Evolutionary conservation across 2,113 vertebrate genomes (phyloP), one percentile per base, ranked within the genome.

Genomic region (Gymnobelideus leadbeateri): DNA sequence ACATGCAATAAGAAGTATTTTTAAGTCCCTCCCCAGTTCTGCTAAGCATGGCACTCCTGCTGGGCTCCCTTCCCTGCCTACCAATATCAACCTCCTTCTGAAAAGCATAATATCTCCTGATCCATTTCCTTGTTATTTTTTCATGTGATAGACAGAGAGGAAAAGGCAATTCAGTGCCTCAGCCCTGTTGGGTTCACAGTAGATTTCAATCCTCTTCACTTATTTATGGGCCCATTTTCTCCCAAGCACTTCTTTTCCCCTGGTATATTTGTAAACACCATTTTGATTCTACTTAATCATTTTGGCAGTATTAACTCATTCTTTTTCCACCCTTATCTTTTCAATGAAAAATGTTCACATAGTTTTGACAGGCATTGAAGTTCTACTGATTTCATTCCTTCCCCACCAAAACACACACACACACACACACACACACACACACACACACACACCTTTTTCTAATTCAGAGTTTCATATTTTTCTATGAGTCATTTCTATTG

Each of bases 171-270:
- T 95, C 61, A 19, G 53, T 0, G 28, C 84, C 53, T 95, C 0
- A 0, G 84, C 96, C 96, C 90, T 92, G 91, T 97, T 94, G 90
- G 91, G 50, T 51, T 28, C 0, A 0, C 95, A 95, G 96, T 53
- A 95, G 96, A 97, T 97, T 97, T 96, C 96, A 95, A 91, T 96
- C 93, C 95, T n/a, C 52, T 93, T 97, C 97, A 92, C 93, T 97
- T 97, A 97, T 97, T 97, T 97, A 97, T 95, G 95, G 96, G 26
- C 94, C 89, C 92, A 23, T 97, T 97, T 97, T 94, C 89, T 28
- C 95, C 96, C 96, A 92, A 94, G 92, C 61, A 92, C 91, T 93
- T 53, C 91, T 95, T 93, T 55, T 97, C 90, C 94, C 96, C 84
- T 90, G 50, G 94, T 94, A 77, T 93, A 93, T 95, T 93, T 96